phyloP scores from a whole-genome alignment of 2,888 invertebrate genomes.

The Carpatolechia fugitivella region DNA sequence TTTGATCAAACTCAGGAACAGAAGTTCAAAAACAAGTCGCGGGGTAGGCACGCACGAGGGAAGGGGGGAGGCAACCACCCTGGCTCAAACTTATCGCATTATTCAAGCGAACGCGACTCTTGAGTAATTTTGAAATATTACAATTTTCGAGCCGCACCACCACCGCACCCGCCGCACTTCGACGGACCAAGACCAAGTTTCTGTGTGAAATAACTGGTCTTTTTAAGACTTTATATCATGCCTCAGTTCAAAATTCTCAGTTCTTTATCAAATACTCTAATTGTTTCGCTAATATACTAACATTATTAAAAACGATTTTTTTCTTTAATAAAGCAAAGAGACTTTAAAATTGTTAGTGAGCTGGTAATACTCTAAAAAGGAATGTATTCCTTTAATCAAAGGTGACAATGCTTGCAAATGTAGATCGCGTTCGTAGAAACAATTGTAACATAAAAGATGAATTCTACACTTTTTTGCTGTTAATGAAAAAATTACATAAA shows the following conservation, averaged over 20 bases:
- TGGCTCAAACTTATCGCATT: slow-evolving; percentile 71
- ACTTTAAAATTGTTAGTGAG: too few relatives aligned
- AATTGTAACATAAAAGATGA: slow-evolving; percentile 3
- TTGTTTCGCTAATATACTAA: too few relatives aligned
- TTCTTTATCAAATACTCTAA: too few relatives aligned
- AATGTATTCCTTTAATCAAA: slow-evolving; percentile 13
- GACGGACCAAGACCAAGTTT: slow-evolving; percentile 51
- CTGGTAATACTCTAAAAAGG: too few relatives aligned
- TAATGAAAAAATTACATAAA: slow-evolving; percentile 1
- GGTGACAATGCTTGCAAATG: background rate
- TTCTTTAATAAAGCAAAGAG: too few relatives aligned
- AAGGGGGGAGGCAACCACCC: slow-evolving; percentile 46
- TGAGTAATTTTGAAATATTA: slow-evolving; percentile 80
- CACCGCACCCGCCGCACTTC: slow-evolving; percentile 41
- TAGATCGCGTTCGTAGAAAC: slow-evolving; percentile 4
- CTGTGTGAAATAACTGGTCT: slow-evolving; percentile 18
- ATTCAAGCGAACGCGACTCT: slow-evolving; percentile 78
- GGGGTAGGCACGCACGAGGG: slow-evolving; percentile 63
- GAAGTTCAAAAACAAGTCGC: slow-evolving; percentile 72
- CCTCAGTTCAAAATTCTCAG: background rate
- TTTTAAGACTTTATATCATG: slow-evolving; percentile 8
- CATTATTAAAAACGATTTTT: too few relatives aligned
- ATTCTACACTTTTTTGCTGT: slow-evolving; percentile 3
- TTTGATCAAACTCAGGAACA: slow-evolving; percentile 72
- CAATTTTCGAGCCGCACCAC: slow-evolving; percentile 72